A percentile compares a stretch with the other conserved stretches of the same genome.
Evolutionary conservation across 2,888 invertebrate species (phyloP).

Genomic region (Xestia sexstrigata): DNA sequence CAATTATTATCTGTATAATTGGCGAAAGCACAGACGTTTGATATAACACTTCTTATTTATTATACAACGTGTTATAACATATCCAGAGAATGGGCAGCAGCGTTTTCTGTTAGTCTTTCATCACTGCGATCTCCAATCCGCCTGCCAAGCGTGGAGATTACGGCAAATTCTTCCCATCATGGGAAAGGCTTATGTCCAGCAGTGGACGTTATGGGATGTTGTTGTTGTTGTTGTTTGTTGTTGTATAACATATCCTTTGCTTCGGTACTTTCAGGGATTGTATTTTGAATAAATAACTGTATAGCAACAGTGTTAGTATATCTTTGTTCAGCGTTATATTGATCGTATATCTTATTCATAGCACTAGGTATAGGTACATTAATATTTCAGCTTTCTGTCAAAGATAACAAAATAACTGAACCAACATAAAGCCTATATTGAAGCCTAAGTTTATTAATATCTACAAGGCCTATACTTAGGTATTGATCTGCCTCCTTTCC

Average conservation of each 20-base stretch:
- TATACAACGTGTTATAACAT: conserved; percentile 60
- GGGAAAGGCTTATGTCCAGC: too few species aligned
- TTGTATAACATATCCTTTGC: conserved; percentile 57
- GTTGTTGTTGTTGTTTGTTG: too few species aligned
- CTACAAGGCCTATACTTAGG: conserved; percentile 16
- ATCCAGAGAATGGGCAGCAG: too few species aligned
- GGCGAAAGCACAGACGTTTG: conserved; percentile 71
- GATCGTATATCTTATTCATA: background rate
- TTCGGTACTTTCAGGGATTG: conserved; percentile 7
- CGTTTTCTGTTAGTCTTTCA: too few species aligned
- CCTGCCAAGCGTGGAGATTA: too few species aligned
- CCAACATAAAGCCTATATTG: conserved; percentile 2
- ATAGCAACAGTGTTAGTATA: background rate
- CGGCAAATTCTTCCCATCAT: too few species aligned
- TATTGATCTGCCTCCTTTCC: conserved; percentile 21
- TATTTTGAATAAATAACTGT: background rate
- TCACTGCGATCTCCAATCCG: too few species aligned
- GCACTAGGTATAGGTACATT: background rate
- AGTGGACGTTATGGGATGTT: too few species aligned
- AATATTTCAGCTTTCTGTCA: background rate
- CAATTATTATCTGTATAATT: conserved; percentile 71
- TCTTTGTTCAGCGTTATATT: background rate
- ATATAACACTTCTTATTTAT: conserved; percentile 53
- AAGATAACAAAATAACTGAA: conserved; percentile 1
- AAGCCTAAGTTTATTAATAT: conserved; percentile 24